A percentile compares a stretch with the other conserved stretches of the same genome.
Conservation (phyloP, 2,888 invertebrate genomes). For the Ichneumoninae sp. region DNA sequence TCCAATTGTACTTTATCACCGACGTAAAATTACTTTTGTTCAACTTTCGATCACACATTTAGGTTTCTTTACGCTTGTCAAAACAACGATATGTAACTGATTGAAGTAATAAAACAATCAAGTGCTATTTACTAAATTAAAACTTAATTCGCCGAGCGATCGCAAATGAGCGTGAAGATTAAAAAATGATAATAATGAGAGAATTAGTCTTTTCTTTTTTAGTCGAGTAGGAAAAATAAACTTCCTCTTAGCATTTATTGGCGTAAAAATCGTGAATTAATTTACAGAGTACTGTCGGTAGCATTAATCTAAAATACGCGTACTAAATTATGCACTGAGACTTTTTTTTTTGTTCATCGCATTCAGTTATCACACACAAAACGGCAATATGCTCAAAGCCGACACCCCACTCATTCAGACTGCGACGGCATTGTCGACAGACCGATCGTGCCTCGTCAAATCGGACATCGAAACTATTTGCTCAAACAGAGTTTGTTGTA, state of each 20-base stretch:
- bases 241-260: constrained; percentile 72
- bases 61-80: neutral
- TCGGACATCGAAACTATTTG: neutral
- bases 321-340: constrained; percentile 41
- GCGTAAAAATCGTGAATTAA: constrained; percentile 72
- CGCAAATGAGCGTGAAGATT: neutral
- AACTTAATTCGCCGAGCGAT: constrained; percentile 10
- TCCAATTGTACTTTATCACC: constrained; percentile 43
- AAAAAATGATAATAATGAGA: neutral
- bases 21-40: constrained; percentile 58
- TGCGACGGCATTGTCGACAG: neutral
- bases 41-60: constrained; percentile 44
- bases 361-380: neutral
- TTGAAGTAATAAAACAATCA: constrained; percentile 13
- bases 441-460: neutral
- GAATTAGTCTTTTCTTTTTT: constrained; percentile 2
- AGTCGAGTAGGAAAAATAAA: constrained; percentile 72
- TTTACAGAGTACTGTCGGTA: constrained; percentile 67
- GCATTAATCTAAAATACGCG: constrained; percentile 44
- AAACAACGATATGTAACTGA: neutral
- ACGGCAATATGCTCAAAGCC: constrained; percentile 11
- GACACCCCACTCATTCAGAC: constrained; percentile 1
- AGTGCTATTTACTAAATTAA: neutral
- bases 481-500: neutral
- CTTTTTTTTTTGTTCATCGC: constrained; percentile 16